These are phyloP conservation scores for Mactra quadrangularis DNA, from an alignment of 1,140 invertebrate species.

Conservation along the genomic window DNA sequence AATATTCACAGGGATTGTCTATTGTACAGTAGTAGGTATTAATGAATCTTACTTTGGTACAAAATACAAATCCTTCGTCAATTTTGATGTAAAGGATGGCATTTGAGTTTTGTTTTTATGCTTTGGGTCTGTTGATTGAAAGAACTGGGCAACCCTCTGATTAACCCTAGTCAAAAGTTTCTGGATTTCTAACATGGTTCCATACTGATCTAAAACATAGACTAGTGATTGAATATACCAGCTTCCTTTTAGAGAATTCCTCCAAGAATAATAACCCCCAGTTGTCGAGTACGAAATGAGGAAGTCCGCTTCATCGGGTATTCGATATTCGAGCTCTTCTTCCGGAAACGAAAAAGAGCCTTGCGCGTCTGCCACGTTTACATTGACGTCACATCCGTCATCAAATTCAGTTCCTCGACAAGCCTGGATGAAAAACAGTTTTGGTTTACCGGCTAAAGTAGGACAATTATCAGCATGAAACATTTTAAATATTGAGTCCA, in stretches of 20 bases:
- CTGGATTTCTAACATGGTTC: conserved; percentile 17
- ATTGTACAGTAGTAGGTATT: too few species aligned
- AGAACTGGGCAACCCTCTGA: conserved; percentile 13
- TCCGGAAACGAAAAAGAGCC: neutral
- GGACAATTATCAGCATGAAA: conserved; percentile 71
- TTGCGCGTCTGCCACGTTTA: conserved; percentile 5
- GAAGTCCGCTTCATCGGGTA: conserved; percentile 71
- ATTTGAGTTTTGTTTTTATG: conserved; percentile 21
- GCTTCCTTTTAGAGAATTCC: conserved; percentile 60
- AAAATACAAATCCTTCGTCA: conserved; percentile 48
- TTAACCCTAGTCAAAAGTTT: conserved; percentile 38
- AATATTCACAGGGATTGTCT: too few species aligned
- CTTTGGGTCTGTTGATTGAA: neutral
- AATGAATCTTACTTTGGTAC: conserved; percentile 42
- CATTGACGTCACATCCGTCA: conserved; percentile 26
- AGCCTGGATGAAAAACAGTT: conserved; percentile 78
- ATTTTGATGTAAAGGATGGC: conserved; percentile 24
- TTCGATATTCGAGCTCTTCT: conserved; percentile 15
- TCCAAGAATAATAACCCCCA: conserved; percentile 66
- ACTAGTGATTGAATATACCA: conserved; percentile 68
- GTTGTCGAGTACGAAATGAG: conserved; percentile 69
- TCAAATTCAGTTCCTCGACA: conserved; percentile 71
- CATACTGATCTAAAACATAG: conserved; percentile 38
- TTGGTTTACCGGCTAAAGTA: conserved; percentile 72
- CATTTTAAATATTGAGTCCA: conserved; percentile 68